Base-by-base conservation (phyloP, 2,113 vertebrate genomes). In the Sprattus sprattus region DNA sequence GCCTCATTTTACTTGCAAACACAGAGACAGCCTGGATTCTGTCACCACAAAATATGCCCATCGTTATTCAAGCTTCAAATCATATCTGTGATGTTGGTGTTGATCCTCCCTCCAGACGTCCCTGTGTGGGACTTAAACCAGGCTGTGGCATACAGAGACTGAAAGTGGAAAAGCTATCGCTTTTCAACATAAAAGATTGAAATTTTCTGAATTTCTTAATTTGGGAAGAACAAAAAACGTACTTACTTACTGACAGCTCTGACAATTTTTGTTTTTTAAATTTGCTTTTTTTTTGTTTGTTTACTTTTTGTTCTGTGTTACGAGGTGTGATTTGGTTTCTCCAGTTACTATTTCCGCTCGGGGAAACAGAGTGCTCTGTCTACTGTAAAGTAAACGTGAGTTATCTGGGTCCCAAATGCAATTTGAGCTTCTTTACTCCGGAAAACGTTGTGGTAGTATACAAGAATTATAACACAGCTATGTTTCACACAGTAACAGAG, bases 1-100 rank as follows among this genome's bases (percentile, higher is more conserved):
- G 85, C 39, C 85, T 91, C 82, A 91, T 89, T 88, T 89, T 67
- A 89, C 90, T 91, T 89, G 90, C 90, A 86, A 91, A 91, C 87
- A 81, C 45, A 82, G 45, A 39, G 46, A 39, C 71, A 83, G 86
- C 86, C 54, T 54, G 84, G 83, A 45, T 82, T 87, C 87, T 82
- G 86, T 86, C 90, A 87, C 82, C 49, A 9, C 80, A 83, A 87
- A 78, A 89, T 91, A 88, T 49, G 84, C 88, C 57, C 87, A 83
- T 81, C 46, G 46, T 84, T 85, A 25, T 83, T 90, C 86, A 71
- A 83, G 11, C 81, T 84, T 15, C 39, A 44, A 78, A 78, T 39
- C 71, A 32, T 78, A 78, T 78, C 71, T 78, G 71, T 78, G 28
- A 78, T 78, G 71, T 78, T 78, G 71, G 18, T 39, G 28, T 78